Percentiles rank a stretch among this genome's conserved stretches.
These are phyloP conservation scores for Holacanthella duospinosa DNA, from an alignment of 2,888 invertebrate genomes.

Conservation along the genomic window DNA sequence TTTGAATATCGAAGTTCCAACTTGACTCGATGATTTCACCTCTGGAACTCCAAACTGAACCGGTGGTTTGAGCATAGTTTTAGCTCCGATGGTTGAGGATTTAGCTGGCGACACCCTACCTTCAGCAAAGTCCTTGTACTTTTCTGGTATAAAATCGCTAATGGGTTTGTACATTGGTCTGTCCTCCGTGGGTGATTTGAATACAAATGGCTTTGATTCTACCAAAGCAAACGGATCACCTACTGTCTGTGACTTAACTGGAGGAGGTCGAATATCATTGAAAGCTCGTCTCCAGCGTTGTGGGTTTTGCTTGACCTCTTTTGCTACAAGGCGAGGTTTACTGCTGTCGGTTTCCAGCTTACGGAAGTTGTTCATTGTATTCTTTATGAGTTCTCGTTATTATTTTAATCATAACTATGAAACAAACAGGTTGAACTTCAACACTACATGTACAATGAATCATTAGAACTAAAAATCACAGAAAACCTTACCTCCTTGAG, in stretches of 20 bases:
- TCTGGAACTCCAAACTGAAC: neutral
- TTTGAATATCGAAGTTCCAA: neutral
- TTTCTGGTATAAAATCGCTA: too few relatives aligned
- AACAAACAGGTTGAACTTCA: too few relatives aligned
- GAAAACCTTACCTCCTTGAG: too few relatives aligned
- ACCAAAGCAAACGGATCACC: neutral
- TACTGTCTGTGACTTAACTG: neutral
- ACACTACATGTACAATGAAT: too few relatives aligned
- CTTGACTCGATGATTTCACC: neutral
- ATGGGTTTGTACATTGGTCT: neutral
- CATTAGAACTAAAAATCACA: too few relatives aligned
- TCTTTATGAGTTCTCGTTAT: conserved; percentile 67
- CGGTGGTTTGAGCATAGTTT: too few relatives aligned
- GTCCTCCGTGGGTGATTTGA: neutral
- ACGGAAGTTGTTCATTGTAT: conserved; percentile 76
- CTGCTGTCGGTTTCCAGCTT: conserved; percentile 66
- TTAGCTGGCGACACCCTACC: too few relatives aligned
- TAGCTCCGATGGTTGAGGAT: neutral
- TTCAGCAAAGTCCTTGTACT: too few relatives aligned
- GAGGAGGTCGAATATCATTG: neutral
- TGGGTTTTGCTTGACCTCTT: neutral
- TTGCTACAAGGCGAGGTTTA: conserved; percentile 35
- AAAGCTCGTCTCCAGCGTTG: neutral
- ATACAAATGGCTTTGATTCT: neutral
- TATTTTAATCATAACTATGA: too few relatives aligned